Evolutionary conservation across 2,113 vertebrate genomes (phyloP).

Genomic region (Benitochromis conjunctus): DNA sequence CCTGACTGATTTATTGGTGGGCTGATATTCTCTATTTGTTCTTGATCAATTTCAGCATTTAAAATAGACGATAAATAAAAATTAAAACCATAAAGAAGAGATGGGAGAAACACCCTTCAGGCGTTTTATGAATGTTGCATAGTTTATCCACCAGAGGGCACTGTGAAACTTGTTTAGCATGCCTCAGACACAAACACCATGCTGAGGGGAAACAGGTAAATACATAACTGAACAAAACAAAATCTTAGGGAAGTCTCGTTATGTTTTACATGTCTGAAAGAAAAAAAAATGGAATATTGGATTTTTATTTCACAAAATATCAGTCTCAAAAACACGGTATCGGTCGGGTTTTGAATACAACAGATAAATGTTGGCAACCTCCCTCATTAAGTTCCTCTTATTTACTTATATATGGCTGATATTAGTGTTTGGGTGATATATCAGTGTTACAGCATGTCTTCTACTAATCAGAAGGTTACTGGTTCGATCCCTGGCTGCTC

Average conservation of each 20-base stretch:
- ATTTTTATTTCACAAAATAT: neutral
- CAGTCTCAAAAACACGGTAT: neutral
- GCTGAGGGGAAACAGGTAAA: neutral
- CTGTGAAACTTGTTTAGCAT: neutral
- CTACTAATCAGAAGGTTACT: neutral
- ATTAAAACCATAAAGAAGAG: neutral
- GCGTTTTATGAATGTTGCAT: neutral
- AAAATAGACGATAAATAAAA: neutral
- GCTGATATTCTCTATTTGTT: neutral
- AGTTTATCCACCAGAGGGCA: neutral
- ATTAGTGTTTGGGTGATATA: neutral
- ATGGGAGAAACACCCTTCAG: neutral
- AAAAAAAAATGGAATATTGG: neutral
- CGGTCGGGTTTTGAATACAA: fast-evolving
- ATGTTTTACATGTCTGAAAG: neutral
- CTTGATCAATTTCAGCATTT: neutral
- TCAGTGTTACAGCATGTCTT: neutral
- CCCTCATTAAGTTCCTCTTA: neutral
- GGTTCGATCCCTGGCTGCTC: neutral
- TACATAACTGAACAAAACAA: neutral
- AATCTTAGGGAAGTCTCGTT: fast-evolving
- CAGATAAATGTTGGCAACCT: neutral
- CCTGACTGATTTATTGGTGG: neutral
- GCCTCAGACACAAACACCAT: neutral
- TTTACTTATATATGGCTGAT: neutral